phyloP scores from a whole-genome alignment of 1,140 invertebrate species.

The Vollenhovia emeryi region DNA sequence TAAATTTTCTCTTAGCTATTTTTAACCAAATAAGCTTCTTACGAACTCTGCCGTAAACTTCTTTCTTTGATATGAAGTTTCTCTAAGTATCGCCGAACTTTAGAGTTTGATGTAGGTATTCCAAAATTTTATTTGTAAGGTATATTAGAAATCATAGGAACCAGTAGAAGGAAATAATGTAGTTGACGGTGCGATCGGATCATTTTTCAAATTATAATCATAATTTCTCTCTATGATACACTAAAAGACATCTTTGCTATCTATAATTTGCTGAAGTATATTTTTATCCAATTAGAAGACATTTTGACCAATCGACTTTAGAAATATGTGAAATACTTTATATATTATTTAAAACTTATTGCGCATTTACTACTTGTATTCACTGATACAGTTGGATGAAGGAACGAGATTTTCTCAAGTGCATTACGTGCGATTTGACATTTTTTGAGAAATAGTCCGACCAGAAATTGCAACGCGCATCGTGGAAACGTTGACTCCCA shows the following conservation, averaged over 20 bases:
- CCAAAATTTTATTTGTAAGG: conserved; percentile 37
- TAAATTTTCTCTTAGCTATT: conserved; percentile 9
- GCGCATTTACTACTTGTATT: background rate
- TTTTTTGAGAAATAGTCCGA: conserved; percentile 45
- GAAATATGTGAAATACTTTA: conserved; percentile 16
- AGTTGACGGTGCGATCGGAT: conserved; percentile 14
- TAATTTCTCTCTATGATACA: too few relatives aligned
- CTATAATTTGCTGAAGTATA: background rate
- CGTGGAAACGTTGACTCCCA: conserved; percentile 1
- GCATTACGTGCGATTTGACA: conserved; percentile 6
- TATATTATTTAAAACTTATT: conserved; percentile 19
- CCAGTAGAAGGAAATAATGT: conserved; percentile 6
- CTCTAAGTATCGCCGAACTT: background rate
- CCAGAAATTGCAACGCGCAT: conserved; percentile 21
- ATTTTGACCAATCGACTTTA: conserved; percentile 27
- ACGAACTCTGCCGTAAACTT: background rate
- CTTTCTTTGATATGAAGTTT: conserved; percentile 34
- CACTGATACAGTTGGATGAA: background rate
- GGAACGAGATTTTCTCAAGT: background rate
- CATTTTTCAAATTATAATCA: conserved; percentile 39
- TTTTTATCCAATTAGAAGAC: conserved; percentile 29
- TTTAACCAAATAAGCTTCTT: conserved; percentile 27
- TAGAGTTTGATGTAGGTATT: conserved; percentile 5
- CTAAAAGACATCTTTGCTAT: background rate
- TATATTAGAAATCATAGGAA: conserved; percentile 26